Percentiles rank a stretch among this genome's conserved stretches.
These are phyloP conservation scores for Pseudeuparius sepicola DNA, from an alignment of 2,888 invertebrate species.

Conservation along the genomic window DNA sequence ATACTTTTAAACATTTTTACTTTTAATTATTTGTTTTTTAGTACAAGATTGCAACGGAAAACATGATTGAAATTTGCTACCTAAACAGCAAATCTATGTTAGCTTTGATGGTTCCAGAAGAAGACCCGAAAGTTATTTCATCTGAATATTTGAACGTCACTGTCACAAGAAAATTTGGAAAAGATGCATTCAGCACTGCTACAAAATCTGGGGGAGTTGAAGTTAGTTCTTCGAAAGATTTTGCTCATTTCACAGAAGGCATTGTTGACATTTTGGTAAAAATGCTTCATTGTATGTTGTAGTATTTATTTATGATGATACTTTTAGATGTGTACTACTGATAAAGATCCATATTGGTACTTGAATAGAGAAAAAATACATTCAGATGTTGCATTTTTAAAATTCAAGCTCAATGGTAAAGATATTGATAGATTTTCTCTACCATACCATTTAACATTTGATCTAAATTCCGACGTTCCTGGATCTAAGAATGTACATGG, in stretches of 20 bases:
- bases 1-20: no score
- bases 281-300: no score
- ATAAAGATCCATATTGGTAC: conserved; percentile 22
- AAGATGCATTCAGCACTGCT: neutral
- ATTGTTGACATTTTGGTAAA: conserved; percentile 6
- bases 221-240: conserved; percentile 2
- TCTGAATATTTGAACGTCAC: neutral
- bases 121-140: conserved; percentile 9
- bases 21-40: conserved; percentile 6
- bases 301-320: no score
- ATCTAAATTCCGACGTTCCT: no score
- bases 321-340: conserved; percentile 23
- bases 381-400: no score
- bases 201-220: neutral
- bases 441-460: no score
- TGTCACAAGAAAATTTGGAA: conserved; percentile 3
- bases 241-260: neutral
- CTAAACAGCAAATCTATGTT: conserved; percentile 14
- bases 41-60: conserved; percentile 15
- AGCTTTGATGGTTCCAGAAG: conserved; percentile 16
- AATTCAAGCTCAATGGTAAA: no score
- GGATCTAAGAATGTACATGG: no score
- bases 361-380: no score
- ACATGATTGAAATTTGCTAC: conserved; percentile 17
- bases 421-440: no score